Evolutionary conservation across 2,797 vertebrate species (phyloP).

Genomic region (Coluber constrictor): DNA sequence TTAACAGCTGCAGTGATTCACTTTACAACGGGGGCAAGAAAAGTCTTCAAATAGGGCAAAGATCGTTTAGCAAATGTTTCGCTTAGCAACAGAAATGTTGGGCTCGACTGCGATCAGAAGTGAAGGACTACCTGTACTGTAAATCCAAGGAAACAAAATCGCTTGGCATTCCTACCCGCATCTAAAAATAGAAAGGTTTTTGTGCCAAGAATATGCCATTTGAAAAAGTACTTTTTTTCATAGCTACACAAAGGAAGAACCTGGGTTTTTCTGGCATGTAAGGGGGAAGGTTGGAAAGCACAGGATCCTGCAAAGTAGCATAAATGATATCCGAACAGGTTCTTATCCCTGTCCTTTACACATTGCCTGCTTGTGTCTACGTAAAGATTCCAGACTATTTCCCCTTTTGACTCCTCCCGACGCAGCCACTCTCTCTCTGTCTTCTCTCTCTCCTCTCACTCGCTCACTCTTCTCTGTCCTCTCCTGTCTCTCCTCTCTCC

Average conservation of each 20-base stretch:
- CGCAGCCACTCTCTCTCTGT: background rate
- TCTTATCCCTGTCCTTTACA: background rate
- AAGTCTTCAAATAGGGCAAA: background rate
- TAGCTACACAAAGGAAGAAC: background rate
- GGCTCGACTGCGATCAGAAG: background rate
- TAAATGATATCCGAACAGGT: background rate
- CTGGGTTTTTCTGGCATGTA: background rate
- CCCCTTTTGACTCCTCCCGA: background rate
- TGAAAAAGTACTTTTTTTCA: background rate
- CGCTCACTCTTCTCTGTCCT: no score
- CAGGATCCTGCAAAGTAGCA: background rate
- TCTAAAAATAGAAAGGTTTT: background rate
- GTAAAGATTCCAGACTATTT: background rate
- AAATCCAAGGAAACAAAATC: background rate
- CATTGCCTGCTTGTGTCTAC: background rate
- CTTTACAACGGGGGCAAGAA: no score
- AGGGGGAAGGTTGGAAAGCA: background rate
- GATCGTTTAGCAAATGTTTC: background rate
- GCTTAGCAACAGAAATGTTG: background rate
- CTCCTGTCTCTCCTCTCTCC: no score
- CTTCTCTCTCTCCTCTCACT: no score
- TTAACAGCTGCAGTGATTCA: no score
- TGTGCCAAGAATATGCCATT: background rate
- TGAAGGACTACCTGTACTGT: background rate
- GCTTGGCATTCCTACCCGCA: background rate